Percentiles rank a stretch among this genome's conserved stretches.
Evolutionary conservation across 2,113 vertebrate genomes (phyloP).

Genomic region (Phainopepla nitens): DNA sequence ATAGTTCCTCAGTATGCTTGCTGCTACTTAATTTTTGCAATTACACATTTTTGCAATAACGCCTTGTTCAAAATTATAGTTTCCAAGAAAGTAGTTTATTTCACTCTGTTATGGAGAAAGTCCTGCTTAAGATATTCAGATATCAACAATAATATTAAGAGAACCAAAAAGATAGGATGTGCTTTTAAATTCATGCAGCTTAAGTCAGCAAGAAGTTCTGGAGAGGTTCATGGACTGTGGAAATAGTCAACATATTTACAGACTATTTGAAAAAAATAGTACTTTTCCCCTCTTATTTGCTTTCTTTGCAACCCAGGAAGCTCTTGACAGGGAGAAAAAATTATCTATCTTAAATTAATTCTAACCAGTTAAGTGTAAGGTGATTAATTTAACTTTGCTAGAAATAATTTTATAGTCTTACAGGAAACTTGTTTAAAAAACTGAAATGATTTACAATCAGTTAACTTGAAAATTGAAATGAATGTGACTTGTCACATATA

Average conservation of each 20-base stretch:
- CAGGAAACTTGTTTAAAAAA: conserved; percentile 5
- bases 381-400: conserved; percentile 33
- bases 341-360: not conserved
- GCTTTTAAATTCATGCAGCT: not conserved
- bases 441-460: not conserved
- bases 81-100: not conserved
- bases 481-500: not conserved
- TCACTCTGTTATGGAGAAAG: not conserved
- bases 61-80: not conserved
- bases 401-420: not conserved
- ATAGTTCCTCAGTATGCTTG: not conserved
- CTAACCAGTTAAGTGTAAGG: not conserved
- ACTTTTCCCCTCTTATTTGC: not conserved
- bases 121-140: not conserved
- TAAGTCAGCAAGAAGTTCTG: not conserved
- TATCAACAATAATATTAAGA: not conserved
- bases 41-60: not conserved
- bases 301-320: not conserved
- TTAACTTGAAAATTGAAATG: conserved; percentile 42
- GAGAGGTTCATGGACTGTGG: not conserved
- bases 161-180: not conserved
- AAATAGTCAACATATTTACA: not conserved
- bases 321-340: not conserved
- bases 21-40: not conserved
- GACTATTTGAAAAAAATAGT: not conserved